Conservation (phyloP, 2,888 invertebrate genomes). For the Lasioglossum malachurum region DNA sequence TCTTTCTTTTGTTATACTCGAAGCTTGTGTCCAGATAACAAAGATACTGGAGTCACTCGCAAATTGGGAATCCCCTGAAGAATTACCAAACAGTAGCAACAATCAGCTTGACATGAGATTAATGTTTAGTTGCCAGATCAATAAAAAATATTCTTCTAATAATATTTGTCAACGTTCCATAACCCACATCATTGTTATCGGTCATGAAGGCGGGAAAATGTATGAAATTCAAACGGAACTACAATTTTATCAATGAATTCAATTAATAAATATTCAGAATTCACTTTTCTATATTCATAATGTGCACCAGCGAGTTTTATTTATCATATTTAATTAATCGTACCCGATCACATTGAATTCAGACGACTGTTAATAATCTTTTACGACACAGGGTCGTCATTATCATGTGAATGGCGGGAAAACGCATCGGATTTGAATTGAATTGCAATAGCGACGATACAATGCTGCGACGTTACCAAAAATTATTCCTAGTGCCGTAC, state of each 20-base stretch:
- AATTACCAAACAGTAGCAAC: background rate
- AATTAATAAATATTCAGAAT: background rate
- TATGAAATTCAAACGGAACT: background rate
- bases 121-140: no score
- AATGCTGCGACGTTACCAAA: background rate
- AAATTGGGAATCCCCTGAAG: background rate
- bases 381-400: background rate
- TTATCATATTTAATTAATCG: background rate
- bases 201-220: background rate
- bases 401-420: background rate
- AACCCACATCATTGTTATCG: background rate
- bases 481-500: constrained; percentile 3
- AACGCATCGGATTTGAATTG: background rate
- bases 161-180: background rate
- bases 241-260: background rate
- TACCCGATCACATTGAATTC: background rate
- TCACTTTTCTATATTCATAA: background rate
- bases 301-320: background rate
- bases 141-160: background rate
- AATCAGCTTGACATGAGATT: background rate
- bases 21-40: background rate
- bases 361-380: background rate
- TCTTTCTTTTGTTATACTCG: background rate
- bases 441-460: background rate
- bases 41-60: background rate